These are phyloP conservation scores for Drosophila austrosaltans DNA, from an alignment of 2,888 invertebrate species.

Conservation along the genomic window DNA sequence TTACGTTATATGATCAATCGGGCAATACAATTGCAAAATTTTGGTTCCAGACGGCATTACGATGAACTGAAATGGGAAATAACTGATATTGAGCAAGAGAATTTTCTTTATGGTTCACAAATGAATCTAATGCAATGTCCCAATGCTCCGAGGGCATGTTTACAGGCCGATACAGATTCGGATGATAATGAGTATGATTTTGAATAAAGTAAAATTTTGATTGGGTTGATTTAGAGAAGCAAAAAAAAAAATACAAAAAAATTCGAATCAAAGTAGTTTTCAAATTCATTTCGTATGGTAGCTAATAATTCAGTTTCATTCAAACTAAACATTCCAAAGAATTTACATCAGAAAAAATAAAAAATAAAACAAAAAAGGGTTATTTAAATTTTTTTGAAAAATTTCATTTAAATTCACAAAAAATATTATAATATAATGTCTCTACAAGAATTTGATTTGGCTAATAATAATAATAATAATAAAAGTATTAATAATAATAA, in stretches of 20 bases:
- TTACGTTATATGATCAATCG: constrained; percentile 66
- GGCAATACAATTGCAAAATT: constrained; percentile 75
- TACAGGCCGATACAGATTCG: not conserved
- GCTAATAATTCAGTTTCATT: no score
- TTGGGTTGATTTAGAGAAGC: not conserved
- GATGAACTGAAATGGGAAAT: constrained; percentile 69
- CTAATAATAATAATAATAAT: no score
- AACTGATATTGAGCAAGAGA: constrained; percentile 65
- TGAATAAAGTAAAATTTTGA: not conserved
- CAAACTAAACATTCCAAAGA: no score
- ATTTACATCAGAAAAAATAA: no score
- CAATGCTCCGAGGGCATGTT: not conserved
- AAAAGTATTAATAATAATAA: no score
- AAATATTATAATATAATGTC: no score
- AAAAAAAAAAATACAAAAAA: not conserved
- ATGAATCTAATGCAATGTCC: not conserved
- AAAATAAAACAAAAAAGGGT: no score
- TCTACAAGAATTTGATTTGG: no score
- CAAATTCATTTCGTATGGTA: no score
- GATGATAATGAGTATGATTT: not conserved
- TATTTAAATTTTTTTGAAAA: no score
- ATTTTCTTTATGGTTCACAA: constrained; percentile 29
- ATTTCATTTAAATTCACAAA: no score
- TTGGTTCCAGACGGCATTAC: constrained; percentile 69
- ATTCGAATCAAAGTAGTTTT: no score